A percentile compares a stretch with the other conserved stretches of the same genome.
Evolutionary conservation across 2,113 vertebrate genomes (phyloP).

Genomic region (Eudyptes chrysolophus): DNA sequence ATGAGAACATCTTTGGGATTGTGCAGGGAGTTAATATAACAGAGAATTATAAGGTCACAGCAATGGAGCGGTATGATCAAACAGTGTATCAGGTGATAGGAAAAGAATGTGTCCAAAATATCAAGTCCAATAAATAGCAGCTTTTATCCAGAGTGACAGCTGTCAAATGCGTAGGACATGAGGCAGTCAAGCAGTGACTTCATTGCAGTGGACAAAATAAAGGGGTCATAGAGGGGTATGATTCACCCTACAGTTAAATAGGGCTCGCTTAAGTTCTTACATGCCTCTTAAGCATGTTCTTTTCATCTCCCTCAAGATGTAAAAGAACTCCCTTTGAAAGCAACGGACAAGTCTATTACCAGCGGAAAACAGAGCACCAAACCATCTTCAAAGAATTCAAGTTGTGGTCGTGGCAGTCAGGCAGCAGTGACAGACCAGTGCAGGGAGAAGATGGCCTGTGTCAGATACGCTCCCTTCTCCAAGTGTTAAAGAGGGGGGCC

Average conservation of each 20-base stretch:
- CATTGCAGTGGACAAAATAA: conserved; percentile 9
- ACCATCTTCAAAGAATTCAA: background rate
- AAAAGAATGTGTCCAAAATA: conserved; percentile 18
- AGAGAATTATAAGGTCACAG: background rate
- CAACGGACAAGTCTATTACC: background rate
- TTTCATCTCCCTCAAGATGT: background rate
- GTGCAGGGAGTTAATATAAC: background rate
- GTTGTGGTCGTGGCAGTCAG: rapidly evolving
- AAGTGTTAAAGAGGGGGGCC: background rate
- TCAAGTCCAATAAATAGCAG: conserved; percentile 2
- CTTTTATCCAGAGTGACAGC: conserved; percentile 47
- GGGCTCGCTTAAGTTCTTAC: background rate
- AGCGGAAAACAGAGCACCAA: background rate
- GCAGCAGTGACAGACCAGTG: background rate
- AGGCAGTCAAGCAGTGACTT: background rate
- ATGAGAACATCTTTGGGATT: background rate
- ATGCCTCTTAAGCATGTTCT: background rate
- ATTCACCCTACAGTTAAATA: background rate
- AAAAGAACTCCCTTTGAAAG: background rate
- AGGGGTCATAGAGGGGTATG: background rate
- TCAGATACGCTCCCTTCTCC: background rate
- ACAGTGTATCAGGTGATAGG: background rate
- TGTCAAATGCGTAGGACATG: background rate
- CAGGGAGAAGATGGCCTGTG: background rate
- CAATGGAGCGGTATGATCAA: background rate